Percentiles rank a stretch among this genome's conserved stretches.
phyloP scores from a whole-genome alignment of 2,113 vertebrate genomes.

The Istiophorus platypterus region DNA sequence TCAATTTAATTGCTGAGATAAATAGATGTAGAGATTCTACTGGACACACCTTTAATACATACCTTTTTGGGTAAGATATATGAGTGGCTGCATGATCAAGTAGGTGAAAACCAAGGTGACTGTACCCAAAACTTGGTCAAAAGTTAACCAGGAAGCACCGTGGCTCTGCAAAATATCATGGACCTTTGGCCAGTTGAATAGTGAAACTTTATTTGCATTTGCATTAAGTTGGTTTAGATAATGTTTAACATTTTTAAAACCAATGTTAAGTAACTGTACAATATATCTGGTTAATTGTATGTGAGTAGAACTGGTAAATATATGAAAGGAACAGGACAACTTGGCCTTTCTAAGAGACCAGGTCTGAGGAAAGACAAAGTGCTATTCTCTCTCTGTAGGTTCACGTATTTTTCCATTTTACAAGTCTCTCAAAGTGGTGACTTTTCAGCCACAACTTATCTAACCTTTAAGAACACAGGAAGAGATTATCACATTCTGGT shows the following conservation, averaged over 20 bases:
- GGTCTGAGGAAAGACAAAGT: neutral
- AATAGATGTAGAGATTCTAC: neutral
- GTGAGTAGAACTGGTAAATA: neutral
- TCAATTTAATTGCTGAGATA: neutral
- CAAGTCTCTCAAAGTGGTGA: neutral
- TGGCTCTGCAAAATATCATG: neutral
- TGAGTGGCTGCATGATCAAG: neutral
- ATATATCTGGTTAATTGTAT: too few species aligned
- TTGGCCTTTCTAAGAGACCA: neutral
- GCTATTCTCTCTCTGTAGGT: neutral
- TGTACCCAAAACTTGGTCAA: neutral
- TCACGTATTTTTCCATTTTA: neutral
- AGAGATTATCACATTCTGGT: neutral
- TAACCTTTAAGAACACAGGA: neutral
- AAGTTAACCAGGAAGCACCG: neutral
- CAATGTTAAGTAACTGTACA: neutral
- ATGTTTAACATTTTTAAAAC: too few species aligned
- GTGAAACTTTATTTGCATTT: neutral
- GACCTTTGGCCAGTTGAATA: neutral
- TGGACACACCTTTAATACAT: constrained; percentile 6
- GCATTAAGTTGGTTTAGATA: too few species aligned
- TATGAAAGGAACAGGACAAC: neutral
- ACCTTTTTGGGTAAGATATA: neutral
- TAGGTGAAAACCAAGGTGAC: neutral
- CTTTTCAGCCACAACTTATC: neutral